phyloP scores from a whole-genome alignment of 2,888 invertebrate genomes.

The Sialis lutaria region DNA sequence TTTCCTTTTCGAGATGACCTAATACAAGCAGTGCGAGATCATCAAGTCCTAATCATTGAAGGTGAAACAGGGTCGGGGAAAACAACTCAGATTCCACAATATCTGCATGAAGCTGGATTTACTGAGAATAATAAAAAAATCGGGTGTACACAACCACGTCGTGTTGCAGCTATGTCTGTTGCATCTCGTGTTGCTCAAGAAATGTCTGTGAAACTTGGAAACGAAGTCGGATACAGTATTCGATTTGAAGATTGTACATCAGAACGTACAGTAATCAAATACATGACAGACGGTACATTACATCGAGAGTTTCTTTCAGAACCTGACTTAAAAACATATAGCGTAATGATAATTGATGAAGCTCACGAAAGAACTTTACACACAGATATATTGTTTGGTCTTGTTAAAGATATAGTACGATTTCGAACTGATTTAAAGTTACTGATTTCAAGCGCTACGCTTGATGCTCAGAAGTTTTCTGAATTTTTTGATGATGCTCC shows the following conservation, averaged over 20 bases:
- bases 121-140: slow-evolving; percentile 71
- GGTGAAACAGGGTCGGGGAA: slow-evolving; percentile 99
- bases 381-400: slow-evolving; percentile 94
- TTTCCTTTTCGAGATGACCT: slow-evolving; percentile 81
- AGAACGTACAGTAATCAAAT: slow-evolving; percentile 89
- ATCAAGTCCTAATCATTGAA: slow-evolving; percentile 84
- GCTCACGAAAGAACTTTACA: slow-evolving; percentile 97
- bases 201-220: slow-evolving; percentile 90
- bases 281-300: slow-evolving; percentile 98
- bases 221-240: slow-evolving; percentile 80
- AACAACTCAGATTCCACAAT: slow-evolving; percentile 98
- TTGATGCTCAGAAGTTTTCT: slow-evolving; percentile 96
- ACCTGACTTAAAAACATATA: slow-evolving; percentile 89
- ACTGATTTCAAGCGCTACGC: slow-evolving; percentile 92
- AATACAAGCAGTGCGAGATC: slow-evolving; percentile 76
- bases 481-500: slow-evolving; percentile 97
- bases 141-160: slow-evolving; percentile 92
- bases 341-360: slow-evolving; percentile 98
- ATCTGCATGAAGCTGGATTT: slow-evolving; percentile 86
- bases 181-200: slow-evolving; percentile 96
- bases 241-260: slow-evolving; percentile 99
- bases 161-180: slow-evolving; percentile 99
- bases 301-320: slow-evolving; percentile 94
- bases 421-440: slow-evolving; percentile 89
- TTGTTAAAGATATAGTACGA: slow-evolving; percentile 89